Conservation (phyloP, 2,113 vertebrate genomes). For the Ahaetulla prasina region DNA sequence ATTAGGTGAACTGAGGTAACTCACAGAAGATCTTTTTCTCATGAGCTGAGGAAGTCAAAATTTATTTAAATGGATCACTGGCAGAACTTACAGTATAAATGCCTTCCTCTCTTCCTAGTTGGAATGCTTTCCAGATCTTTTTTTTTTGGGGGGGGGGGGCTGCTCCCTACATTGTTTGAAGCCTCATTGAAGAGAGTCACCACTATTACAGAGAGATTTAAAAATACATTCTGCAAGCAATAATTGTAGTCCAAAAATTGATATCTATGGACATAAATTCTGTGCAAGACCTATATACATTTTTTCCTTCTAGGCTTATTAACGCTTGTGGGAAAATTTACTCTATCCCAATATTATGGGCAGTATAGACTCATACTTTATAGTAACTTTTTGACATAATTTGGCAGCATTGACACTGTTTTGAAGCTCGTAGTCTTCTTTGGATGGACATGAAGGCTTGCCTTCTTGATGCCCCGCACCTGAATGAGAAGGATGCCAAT, state of each 20-base stretch:
- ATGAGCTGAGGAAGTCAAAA: neutral
- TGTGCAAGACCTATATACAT: neutral
- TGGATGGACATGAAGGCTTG: neutral
- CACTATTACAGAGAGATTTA: no score
- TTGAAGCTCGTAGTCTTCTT: neutral
- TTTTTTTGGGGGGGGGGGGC: neutral
- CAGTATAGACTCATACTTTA: neutral
- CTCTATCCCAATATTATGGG: neutral
- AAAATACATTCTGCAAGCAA: neutral
- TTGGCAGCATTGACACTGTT: neutral
- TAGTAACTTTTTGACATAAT: neutral
- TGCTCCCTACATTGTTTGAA: neutral
- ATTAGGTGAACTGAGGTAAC: neutral
- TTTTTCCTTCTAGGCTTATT: neutral
- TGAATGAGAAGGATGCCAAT: neutral
- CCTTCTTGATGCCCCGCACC: neutral
- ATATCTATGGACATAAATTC: neutral
- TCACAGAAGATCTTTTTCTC: neutral
- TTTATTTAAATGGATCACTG: neutral
- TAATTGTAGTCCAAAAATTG: neutral
- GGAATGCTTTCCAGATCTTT: neutral
- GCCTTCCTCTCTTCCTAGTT: neutral
- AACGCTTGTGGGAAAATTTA: neutral
- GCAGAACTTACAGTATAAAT: neutral
- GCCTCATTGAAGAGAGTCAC: no score